phyloP scores from a whole-genome alignment of 92 coral and sea anemone genomes.

The Zoanthus solanderi region DNA sequence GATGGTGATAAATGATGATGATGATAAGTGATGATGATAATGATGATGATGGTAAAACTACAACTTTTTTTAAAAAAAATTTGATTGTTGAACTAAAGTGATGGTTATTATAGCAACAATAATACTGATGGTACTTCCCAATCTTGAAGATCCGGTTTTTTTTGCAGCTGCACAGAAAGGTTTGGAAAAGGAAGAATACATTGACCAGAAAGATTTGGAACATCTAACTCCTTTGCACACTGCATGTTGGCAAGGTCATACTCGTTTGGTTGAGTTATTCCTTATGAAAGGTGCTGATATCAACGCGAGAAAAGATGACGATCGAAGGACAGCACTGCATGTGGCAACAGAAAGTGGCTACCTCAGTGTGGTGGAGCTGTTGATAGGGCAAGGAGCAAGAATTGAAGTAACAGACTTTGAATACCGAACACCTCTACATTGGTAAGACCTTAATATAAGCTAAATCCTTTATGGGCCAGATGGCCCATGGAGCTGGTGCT shows the following conservation, averaged over 20 bases:
- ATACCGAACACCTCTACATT: conserved; percentile 82
- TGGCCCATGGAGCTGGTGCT: too few species aligned
- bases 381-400: conserved; percentile 77
- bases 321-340: conserved; percentile 72
- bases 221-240: conserved; percentile 62
- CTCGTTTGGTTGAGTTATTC: conserved; percentile 57
- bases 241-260: conserved; percentile 63
- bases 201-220: conserved; percentile 67
- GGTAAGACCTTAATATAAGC: conserved; percentile 35
- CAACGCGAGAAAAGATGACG: conserved; percentile 54
- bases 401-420: conserved; percentile 61
- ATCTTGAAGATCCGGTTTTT: background rate
- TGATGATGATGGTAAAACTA: too few species aligned
- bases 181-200: conserved; percentile 19
- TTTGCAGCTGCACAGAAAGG: conserved; percentile 61
- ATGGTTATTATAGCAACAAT: too few species aligned
- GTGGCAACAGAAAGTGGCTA: conserved; percentile 70
- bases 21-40: too few species aligned
- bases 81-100: too few species aligned
- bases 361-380: conserved; percentile 62
- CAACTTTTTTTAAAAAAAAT: too few species aligned
- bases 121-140: too few species aligned
- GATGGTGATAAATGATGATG: too few species aligned
- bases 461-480: too few species aligned
- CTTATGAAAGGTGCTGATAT: conserved; percentile 70